These are phyloP conservation scores for Zaprionus obscuricornis DNA, from an alignment of 2,888 invertebrate species.

Conservation along the genomic window DNA sequence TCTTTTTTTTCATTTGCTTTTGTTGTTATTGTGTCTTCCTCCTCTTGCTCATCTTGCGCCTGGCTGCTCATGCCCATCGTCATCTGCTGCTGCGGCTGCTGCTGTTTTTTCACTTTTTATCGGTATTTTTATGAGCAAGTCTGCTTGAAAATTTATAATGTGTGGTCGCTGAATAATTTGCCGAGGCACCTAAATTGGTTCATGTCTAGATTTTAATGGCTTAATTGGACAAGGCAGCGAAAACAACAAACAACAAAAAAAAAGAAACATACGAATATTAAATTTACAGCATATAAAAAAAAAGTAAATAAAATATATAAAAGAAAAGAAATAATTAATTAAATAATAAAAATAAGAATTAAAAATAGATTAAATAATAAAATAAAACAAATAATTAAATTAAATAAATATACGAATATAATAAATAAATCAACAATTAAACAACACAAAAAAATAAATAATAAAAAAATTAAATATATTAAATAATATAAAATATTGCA, in stretches of 20 bases:
- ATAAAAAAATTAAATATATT: too few relatives aligned
- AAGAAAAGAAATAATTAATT: too few relatives aligned
- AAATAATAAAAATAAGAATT: too few relatives aligned
- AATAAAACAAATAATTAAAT: too few relatives aligned
- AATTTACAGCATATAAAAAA: too few relatives aligned
- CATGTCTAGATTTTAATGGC: constrained; percentile 77
- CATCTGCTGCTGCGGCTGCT: too few relatives aligned
- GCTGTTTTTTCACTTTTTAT: neutral
- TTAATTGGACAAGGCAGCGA: constrained; percentile 55
- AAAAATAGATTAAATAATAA: too few relatives aligned
- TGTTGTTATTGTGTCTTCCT: neutral
- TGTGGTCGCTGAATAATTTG: constrained; percentile 82
- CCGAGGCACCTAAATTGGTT: constrained; percentile 79
- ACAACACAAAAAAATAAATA: too few relatives aligned
- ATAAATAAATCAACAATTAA: too few relatives aligned
- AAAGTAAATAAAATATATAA: too few relatives aligned
- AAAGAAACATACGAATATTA: neutral
- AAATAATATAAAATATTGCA: too few relatives aligned
- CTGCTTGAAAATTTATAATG: constrained; percentile 80
- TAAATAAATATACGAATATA: too few relatives aligned
- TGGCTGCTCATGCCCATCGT: neutral
- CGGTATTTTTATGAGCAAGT: constrained; percentile 45
- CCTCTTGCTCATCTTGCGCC: neutral
- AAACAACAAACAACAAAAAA: neutral
- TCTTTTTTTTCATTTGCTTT: constrained; percentile 1